Percentiles rank a stretch among this genome's conserved stretches.
These are phyloP conservation scores for Drosophila macrospina DNA, from an alignment of 2,888 invertebrate species.

Conservation along the genomic window DNA sequence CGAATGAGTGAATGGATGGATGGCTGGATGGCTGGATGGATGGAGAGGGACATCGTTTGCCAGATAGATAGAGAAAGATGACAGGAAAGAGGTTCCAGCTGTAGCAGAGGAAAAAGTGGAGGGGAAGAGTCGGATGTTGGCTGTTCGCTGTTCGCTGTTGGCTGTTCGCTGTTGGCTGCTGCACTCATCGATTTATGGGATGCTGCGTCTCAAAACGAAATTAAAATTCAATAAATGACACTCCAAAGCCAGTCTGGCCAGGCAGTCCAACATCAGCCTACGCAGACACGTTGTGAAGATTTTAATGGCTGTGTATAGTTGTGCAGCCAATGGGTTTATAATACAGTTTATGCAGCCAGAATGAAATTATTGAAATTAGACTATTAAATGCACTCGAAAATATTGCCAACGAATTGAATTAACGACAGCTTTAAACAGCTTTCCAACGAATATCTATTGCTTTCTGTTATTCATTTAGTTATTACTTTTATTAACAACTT, in stretches of 20 bases:
- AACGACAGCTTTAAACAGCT: no score
- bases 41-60: conserved; percentile 9
- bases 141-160: no score
- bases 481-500: neutral
- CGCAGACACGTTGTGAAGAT: conserved; percentile 61
- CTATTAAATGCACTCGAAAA: conserved; percentile 20
- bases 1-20: neutral
- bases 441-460: no score
- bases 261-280: conserved; percentile 58
- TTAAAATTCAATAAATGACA: conserved; percentile 76
- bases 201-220: conserved; percentile 67
- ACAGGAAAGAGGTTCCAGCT: conserved; percentile 40
- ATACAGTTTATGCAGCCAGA: conserved; percentile 27
- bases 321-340: conserved; percentile 43
- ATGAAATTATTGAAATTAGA: conserved; percentile 1
- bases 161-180: conserved; percentile 19
- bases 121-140: neutral
- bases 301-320: conserved; percentile 59
- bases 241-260: conserved; percentile 57
- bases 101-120: conserved; percentile 10
- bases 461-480: neutral
- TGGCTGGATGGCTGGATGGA: neutral
- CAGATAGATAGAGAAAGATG: conserved; percentile 34
- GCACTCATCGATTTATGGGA: conserved; percentile 71
- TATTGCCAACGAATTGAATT: no score